A percentile compares a stretch with the other conserved stretches of the same genome.
These are phyloP conservation scores for Chromis chromis DNA, from an alignment of 2,797 vertebrate genomes.

Conservation along the genomic window DNA sequence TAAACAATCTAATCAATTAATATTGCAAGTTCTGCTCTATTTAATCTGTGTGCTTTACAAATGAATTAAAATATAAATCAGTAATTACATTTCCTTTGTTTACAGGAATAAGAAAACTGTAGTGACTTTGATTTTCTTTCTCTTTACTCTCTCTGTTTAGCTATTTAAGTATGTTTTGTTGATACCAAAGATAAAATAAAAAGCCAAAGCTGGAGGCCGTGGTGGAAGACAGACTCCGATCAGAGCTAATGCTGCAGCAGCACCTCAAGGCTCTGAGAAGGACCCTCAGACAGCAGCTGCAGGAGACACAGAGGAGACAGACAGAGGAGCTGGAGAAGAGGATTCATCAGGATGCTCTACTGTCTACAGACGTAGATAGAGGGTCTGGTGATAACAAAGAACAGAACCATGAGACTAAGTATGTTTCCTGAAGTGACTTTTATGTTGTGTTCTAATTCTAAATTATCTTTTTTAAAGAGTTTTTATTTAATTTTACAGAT, in stretches of 20 bases:
- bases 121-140: neutral
- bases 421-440: slow-evolving; percentile 27
- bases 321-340: slow-evolving; percentile 78
- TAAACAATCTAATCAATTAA: neutral
- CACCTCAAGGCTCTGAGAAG: slow-evolving; percentile 74
- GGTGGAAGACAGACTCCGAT: slow-evolving; percentile 62
- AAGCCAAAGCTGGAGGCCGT: slow-evolving; percentile 76
- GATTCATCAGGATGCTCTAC: slow-evolving; percentile 75
- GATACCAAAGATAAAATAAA: slow-evolving; percentile 32
- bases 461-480: neutral
- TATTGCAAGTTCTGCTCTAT: too few species aligned
- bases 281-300: slow-evolving; percentile 74
- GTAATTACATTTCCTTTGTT: neutral
- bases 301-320: slow-evolving; percentile 75
- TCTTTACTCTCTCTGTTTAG: neutral
- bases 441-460: slow-evolving; percentile 11
- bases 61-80: neutral
- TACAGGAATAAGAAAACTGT: neutral
- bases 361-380: slow-evolving; percentile 59
- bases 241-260: slow-evolving; percentile 69
- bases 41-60: too few species aligned
- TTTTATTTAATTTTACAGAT: slow-evolving; percentile 47
- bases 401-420: slow-evolving; percentile 60
- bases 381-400: slow-evolving; percentile 62
- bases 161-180: neutral